phyloP scores from a whole-genome alignment of 2,797 vertebrate species.

The Parambassis ranga region DNA sequence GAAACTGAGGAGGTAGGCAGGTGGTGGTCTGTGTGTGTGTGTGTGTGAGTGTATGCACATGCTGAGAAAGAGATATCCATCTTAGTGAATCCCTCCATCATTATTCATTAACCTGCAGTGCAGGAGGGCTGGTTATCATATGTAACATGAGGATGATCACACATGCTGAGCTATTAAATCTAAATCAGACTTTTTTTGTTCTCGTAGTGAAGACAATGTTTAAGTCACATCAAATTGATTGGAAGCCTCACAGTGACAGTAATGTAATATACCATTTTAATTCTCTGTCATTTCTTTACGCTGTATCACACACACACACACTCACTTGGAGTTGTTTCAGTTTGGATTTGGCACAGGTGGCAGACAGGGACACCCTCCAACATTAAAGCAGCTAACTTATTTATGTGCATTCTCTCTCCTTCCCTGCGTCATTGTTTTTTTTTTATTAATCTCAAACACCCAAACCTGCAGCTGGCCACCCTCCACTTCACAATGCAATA shows the following conservation, averaged over 20 bases:
- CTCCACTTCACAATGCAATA: conserved; percentile 1
- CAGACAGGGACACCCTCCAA: not conserved
- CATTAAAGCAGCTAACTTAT: conserved; percentile 28
- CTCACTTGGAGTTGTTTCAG: not conserved
- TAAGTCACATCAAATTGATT: conserved; percentile 36
- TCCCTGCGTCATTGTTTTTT: conserved; percentile 12
- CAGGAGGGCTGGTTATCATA: conserved; percentile 24
- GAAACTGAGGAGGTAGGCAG: conserved; percentile 40
- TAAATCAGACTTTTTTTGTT: conserved; percentile 9
- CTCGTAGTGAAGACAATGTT: not conserved
- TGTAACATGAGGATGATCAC: conserved; percentile 60
- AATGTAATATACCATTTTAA: conserved; percentile 24
- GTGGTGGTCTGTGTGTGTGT: not conserved
- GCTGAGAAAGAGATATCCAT: conserved; percentile 10
- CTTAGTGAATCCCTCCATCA: conserved; percentile 54
- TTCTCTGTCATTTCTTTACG: conserved; percentile 5
- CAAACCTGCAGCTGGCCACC: conserved; percentile 22
- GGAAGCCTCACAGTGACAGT: conserved; percentile 16
- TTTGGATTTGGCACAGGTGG: conserved; percentile 22
- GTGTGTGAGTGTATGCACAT: not conserved
- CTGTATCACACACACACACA: not conserved
- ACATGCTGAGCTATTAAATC: conserved; percentile 33
- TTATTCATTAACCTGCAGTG: conserved; percentile 60
- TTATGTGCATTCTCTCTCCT: conserved; percentile 2
- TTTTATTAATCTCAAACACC: conserved; percentile 20